These are phyloP conservation scores for Lonchura striata DNA, from an alignment of 2,113 vertebrate species.

Conservation along the genomic window DNA sequence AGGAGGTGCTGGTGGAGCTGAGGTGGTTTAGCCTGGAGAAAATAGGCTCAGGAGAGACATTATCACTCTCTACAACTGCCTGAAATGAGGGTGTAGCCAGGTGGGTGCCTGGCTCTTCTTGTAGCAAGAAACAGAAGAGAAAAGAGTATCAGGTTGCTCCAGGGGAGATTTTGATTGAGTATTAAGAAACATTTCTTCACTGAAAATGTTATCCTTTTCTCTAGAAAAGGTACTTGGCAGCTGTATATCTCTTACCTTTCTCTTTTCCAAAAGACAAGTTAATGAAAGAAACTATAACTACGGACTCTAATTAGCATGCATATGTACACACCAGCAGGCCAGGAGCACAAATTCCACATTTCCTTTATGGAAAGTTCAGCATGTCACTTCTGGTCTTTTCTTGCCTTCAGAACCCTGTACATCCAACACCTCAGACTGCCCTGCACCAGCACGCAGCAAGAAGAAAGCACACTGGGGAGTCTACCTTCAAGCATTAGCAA, in stretches of 20 bases:
- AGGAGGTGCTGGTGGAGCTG: not conserved
- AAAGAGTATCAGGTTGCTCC: not conserved
- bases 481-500: not conserved
- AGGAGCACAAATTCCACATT: not conserved
- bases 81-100: not conserved
- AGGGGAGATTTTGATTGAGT: not conserved
- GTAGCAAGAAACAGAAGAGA: not conserved
- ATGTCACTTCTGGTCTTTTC: not conserved
- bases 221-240: not conserved
- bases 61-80: accelerated
- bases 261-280: not conserved
- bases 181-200: not conserved
- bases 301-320: not conserved
- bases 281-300: not conserved
- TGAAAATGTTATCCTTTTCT: not conserved
- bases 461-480: not conserved
- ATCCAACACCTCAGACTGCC: not conserved
- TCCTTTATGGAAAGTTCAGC: not conserved
- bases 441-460: not conserved
- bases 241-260: not conserved
- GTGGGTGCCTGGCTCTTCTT: not conserved
- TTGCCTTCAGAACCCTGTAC: not conserved
- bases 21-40: not conserved
- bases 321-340: not conserved
- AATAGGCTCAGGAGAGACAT: not conserved